A percentile compares a stretch with the other conserved stretches of the same genome.
phyloP scores from a whole-genome alignment of 2,888 invertebrate species.

The Melangyna quadrimaculata region DNA sequence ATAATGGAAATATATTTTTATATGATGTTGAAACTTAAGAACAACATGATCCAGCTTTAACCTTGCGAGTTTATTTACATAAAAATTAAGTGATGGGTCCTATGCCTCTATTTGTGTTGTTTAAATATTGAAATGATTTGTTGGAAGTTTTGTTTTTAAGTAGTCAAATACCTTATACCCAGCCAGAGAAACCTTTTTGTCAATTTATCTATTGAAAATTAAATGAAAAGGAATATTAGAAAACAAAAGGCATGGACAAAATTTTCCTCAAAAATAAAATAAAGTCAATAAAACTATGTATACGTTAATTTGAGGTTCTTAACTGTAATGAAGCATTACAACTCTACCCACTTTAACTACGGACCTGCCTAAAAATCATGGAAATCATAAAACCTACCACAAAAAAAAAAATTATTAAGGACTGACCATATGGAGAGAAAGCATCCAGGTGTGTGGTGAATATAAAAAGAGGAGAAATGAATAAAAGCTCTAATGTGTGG shows the following conservation, averaged over 20 bases:
- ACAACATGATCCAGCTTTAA: neutral
- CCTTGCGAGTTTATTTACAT: neutral
- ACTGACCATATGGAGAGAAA: too few relatives aligned
- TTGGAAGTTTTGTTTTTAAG: neutral
- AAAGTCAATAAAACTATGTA: neutral
- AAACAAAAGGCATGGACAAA: neutral
- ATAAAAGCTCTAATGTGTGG: too few relatives aligned
- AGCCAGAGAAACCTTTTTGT: neutral
- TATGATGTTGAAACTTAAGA: neutral
- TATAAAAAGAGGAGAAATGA: too few relatives aligned
- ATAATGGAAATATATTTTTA: neutral
- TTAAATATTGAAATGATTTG: constrained; percentile 3
- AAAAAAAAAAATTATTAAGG: too few relatives aligned
- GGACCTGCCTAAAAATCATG: too few relatives aligned
- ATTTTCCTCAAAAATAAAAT: neutral
- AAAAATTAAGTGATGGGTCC: neutral
- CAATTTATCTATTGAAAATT: neutral
- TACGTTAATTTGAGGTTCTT: neutral
- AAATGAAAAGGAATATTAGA: neutral
- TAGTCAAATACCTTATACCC: neutral
- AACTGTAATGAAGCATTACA: too few relatives aligned
- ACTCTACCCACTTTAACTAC: too few relatives aligned
- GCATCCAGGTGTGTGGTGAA: too few relatives aligned
- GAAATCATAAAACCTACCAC: too few relatives aligned
- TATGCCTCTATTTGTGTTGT: neutral